phyloP scores from a whole-genome alignment of 1,140 invertebrate genomes.

The fruit fly (Drosophila melanogaster) region DNA sequence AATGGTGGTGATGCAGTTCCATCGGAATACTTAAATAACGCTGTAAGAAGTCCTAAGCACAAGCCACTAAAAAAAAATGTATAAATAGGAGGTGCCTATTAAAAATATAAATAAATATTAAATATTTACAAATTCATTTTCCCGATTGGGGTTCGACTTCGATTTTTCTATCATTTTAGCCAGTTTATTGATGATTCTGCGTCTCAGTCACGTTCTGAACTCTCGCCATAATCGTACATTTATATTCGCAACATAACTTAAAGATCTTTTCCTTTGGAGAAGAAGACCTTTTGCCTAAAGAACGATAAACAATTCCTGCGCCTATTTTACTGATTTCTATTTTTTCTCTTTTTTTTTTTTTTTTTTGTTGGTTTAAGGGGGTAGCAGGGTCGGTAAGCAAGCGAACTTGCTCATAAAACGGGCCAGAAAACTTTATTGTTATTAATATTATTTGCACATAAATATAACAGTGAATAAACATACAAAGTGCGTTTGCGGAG shows the following conservation, averaged over 20 bases:
- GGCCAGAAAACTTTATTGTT: conserved; percentile 59
- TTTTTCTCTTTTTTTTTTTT: not conserved
- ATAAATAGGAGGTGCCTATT: not conserved
- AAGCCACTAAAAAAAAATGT: not conserved
- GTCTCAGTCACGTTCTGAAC: conserved; percentile 25
- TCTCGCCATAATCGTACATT: conserved; percentile 40
- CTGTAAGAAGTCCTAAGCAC: not conserved
- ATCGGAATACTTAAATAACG: conserved; percentile 24
- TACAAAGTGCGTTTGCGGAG: conserved; percentile 33
- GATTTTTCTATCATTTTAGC: conserved; percentile 14
- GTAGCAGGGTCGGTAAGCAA: not conserved
- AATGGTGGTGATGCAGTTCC: not conserved
- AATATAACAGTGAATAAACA: conserved; percentile 57
- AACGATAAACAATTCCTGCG: conserved; percentile 13
- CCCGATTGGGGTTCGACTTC: not conserved
- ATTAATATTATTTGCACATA: conserved; percentile 64
- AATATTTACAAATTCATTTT: conserved; percentile 9
- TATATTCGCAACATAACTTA: conserved; percentile 47
- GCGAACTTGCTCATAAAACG: conserved; percentile 54
- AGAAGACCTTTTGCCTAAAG: conserved; percentile 1
- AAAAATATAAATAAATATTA: conserved; percentile 8
- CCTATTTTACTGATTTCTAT: conserved; percentile 29
- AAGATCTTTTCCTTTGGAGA: conserved; percentile 13
- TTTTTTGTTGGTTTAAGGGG: not conserved
- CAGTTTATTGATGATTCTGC: conserved; percentile 12